phyloP scores from a whole-genome alignment of 2,888 invertebrate genomes.

The Nomada fabriciana region DNA sequence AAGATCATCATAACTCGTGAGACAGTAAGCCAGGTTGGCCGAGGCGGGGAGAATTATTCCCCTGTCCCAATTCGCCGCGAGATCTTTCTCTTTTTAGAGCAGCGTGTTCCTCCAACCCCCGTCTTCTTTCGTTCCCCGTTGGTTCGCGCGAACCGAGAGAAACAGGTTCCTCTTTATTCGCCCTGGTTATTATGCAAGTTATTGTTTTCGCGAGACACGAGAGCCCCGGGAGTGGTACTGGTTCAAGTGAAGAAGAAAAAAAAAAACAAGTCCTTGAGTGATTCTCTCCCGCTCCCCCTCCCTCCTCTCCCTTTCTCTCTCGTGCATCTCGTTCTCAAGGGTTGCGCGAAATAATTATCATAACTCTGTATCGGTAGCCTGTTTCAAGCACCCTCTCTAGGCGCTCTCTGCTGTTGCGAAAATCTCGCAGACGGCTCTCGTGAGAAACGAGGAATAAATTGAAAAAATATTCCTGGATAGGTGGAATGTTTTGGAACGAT shows the following conservation, averaged over 20 bases:
- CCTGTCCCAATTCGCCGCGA: slow-evolving; percentile 22
- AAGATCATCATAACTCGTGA: slow-evolving; percentile 60
- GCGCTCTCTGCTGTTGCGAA: slow-evolving; percentile 27
- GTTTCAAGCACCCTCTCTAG: slow-evolving; percentile 36
- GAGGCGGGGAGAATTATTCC: slow-evolving; percentile 31
- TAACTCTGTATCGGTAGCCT: slow-evolving; percentile 54
- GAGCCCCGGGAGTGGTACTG: slow-evolving; percentile 60
- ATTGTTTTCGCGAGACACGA: slow-evolving; percentile 72
- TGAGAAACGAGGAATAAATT: slow-evolving; percentile 40
- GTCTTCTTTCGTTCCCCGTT: slow-evolving; percentile 23
- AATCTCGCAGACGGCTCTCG: slow-evolving; percentile 30
- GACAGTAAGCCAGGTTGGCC: slow-evolving; percentile 29
- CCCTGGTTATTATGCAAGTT: slow-evolving; percentile 71
- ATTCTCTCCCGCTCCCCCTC: slow-evolving; percentile 33
- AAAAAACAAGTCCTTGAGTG: slow-evolving; percentile 60
- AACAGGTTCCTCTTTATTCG: slow-evolving; percentile 74
- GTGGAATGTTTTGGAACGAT: neutral
- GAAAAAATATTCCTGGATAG: neutral
- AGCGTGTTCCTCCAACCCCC: slow-evolving; percentile 27
- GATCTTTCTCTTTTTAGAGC: slow-evolving; percentile 1
- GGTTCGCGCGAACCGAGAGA: slow-evolving; percentile 46
- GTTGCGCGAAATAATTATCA: slow-evolving; percentile 63
- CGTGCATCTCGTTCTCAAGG: slow-evolving; percentile 62
- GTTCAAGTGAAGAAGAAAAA: slow-evolving; percentile 51
- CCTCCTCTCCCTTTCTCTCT: slow-evolving; percentile 10